phyloP scores from a whole-genome alignment of 2,888 invertebrate genomes.

The Troides helena region DNA sequence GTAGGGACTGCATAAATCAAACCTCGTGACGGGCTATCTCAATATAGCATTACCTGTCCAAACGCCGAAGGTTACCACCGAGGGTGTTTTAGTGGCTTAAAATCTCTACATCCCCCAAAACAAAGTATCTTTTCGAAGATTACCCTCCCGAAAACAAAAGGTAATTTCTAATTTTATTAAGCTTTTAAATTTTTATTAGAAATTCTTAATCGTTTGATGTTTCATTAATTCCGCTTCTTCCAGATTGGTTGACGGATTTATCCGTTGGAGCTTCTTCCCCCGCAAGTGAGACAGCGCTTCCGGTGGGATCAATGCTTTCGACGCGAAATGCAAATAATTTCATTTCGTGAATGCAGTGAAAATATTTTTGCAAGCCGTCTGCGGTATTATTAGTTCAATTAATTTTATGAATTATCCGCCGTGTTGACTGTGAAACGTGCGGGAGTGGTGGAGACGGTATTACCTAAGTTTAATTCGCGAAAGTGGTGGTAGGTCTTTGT shows the following conservation, averaged over 20 bases:
- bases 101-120: too few relatives aligned
- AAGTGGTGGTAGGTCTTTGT: too few relatives aligned
- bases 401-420: conserved; percentile 46
- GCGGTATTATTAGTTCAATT: conserved; percentile 44
- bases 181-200: too few relatives aligned
- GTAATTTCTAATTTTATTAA: too few relatives aligned
- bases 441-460: conserved; percentile 11
- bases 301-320: conserved; percentile 27
- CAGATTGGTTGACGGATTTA: conserved; percentile 15
- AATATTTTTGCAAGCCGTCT: conserved; percentile 33
- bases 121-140: too few relatives aligned
- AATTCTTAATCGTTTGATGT: background rate
- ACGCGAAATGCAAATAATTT: conserved; percentile 29
- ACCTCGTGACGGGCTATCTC: too few relatives aligned
- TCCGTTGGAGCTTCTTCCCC: conserved; percentile 1
- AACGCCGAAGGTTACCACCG: too few relatives aligned
- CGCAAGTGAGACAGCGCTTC: conserved; percentile 12
- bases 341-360: conserved; percentile 27
- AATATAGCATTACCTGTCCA: too few relatives aligned
- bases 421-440: conserved; percentile 19
- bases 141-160: too few relatives aligned
- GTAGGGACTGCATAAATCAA: too few relatives aligned
- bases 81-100: too few relatives aligned
- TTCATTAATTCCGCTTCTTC: conserved; percentile 11
- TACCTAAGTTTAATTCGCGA: background rate